phyloP scores from a whole-genome alignment of 2,797 vertebrate species.

The Gymnothorax javanicus region DNA sequence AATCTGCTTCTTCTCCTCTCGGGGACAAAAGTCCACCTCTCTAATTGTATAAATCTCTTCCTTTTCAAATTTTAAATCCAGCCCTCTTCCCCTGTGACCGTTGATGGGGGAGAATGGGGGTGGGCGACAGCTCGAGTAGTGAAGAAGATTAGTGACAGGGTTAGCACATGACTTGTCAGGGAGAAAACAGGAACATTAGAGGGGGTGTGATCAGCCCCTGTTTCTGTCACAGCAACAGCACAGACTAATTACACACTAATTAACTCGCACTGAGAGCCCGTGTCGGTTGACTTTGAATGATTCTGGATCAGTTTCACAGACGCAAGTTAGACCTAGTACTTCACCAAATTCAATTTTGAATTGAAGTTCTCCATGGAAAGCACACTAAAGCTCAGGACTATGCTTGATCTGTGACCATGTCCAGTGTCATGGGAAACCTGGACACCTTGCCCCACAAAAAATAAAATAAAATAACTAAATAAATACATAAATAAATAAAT shows the following conservation, averaged over 20 bases:
- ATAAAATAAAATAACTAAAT: too few relatives aligned
- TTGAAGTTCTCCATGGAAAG: too few relatives aligned
- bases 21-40: conserved; percentile 64
- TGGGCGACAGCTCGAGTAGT: neutral
- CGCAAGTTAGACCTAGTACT: too few relatives aligned
- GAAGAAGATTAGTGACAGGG: too few relatives aligned
- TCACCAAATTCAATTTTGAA: too few relatives aligned
- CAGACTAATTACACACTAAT: neutral
- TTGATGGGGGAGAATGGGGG: neutral
- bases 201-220: neutral
- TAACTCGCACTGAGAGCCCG: neutral
- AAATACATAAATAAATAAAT: too few relatives aligned
- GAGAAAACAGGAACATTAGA: neutral
- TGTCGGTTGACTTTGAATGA: neutral
- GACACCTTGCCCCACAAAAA: too few relatives aligned
- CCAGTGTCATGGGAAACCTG: too few relatives aligned
- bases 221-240: neutral
- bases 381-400: too few relatives aligned
- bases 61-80: conserved; percentile 55
- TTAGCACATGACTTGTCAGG: neutral
- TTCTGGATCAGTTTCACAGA: too few relatives aligned
- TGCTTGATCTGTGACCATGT: too few relatives aligned
- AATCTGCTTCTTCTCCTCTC: conserved; percentile 65
- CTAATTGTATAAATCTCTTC: conserved; percentile 75
- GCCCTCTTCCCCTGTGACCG: conserved; percentile 30